Percentiles rank a stretch among this genome's conserved stretches.
These are phyloP conservation scores for Enteromius thamalakanensis DNA, from an alignment of 2,797 vertebrate species.

Conservation along the genomic window DNA sequence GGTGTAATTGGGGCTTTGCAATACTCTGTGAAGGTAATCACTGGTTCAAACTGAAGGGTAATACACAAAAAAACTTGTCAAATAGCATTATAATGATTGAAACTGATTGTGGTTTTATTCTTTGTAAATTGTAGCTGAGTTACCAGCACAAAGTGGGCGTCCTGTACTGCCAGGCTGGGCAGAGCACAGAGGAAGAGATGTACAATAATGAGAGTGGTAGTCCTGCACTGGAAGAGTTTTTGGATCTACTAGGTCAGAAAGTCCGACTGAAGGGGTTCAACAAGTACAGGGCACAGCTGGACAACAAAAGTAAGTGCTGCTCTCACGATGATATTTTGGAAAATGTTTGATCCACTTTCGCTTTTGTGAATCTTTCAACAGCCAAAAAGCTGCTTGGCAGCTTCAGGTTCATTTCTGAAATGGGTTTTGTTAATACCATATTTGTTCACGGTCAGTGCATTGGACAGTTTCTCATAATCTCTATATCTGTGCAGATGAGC, in stretches of 20 bases:
- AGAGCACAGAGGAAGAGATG: conserved; percentile 88
- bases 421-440: conserved; percentile 16
- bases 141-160: conserved; percentile 88
- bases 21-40: not conserved
- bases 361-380: not conserved
- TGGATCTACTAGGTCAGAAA: conserved; percentile 85
- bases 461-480: conserved; percentile 32
- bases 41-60: not conserved
- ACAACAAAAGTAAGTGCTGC: conserved; percentile 80
- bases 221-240: conserved; percentile 84
- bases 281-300: conserved; percentile 86
- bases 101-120: not conserved
- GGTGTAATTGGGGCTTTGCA: conserved; percentile 1
- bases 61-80: not conserved
- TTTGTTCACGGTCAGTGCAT: conserved; percentile 13
- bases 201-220: conserved; percentile 86
- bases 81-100: not conserved
- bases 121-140: conserved; percentile 77
- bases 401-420: conserved; percentile 28
- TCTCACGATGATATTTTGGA: not conserved
- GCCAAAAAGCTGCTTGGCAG: not conserved
- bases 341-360: not conserved
- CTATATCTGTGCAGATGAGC: conserved; percentile 4
- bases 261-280: conserved; percentile 85
- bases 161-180: conserved; percentile 83